Percentiles rank a stretch among this genome's conserved stretches.
phyloP scores from a whole-genome alignment of 2,888 invertebrate species.

The Nemapogon koenigi region DNA sequence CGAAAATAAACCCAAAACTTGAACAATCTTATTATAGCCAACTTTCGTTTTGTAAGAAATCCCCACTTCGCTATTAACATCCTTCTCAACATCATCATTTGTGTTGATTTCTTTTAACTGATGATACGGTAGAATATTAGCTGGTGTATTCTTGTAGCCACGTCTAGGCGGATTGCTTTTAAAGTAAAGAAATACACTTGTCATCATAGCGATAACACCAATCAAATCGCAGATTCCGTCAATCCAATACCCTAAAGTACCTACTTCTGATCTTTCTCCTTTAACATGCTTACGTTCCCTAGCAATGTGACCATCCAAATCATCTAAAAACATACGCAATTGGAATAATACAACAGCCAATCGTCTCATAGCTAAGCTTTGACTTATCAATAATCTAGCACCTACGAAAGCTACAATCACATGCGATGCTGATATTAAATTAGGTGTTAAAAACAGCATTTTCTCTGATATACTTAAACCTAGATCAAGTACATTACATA shows the following conservation, averaged over 20 bases:
- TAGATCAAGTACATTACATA: constrained; percentile 76
- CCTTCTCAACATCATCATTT: constrained; percentile 50
- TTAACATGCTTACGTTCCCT: constrained; percentile 76
- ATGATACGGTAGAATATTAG: constrained; percentile 62
- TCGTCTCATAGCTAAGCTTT: constrained; percentile 73
- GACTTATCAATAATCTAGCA: constrained; percentile 78
- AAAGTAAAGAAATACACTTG: constrained; percentile 73
- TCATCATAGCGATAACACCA: constrained; percentile 74
- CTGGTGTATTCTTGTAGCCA: constrained; percentile 70
- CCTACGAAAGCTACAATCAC: constrained; percentile 76
- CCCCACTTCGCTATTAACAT: constrained; percentile 46
- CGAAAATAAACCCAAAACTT: constrained; percentile 70
- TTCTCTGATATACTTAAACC: constrained; percentile 68
- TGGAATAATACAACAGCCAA: constrained; percentile 80
- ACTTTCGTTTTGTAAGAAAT: constrained; percentile 73
- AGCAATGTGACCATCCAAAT: constrained; percentile 87
- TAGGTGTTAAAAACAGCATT: constrained; percentile 74
- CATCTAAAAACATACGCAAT: constrained; percentile 82
- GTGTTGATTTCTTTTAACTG: constrained; percentile 49
- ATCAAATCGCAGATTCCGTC: constrained; percentile 84
- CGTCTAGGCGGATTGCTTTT: constrained; percentile 76
- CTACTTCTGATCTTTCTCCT: constrained; percentile 82
- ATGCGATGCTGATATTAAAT: constrained; percentile 83
- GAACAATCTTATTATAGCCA: constrained; percentile 69
- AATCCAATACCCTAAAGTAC: constrained; percentile 80